Evolutionary conservation across 2,888 invertebrate species (phyloP).

Genomic region (Malachius bipustulatus): DNA sequence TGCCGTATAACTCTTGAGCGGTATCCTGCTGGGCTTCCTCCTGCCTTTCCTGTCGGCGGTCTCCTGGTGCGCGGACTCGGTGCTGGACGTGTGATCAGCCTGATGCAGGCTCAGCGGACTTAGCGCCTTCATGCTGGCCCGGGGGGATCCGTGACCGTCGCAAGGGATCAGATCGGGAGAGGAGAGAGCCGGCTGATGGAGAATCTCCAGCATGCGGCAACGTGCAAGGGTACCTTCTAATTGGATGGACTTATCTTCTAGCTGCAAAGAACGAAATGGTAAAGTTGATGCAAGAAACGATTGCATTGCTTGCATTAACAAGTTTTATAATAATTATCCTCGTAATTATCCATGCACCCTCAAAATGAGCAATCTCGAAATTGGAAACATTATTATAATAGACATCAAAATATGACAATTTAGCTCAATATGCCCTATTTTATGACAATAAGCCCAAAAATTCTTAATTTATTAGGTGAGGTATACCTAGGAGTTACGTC

Average conservation of each 20-base stretch:
- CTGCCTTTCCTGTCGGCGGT: slow-evolving; percentile 35
- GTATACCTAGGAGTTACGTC: too few relatives aligned
- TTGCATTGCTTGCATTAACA: too few relatives aligned
- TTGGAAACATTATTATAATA: too few relatives aligned
- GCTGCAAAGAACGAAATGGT: slow-evolving; percentile 38
- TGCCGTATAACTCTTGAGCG: slow-evolving; percentile 48
- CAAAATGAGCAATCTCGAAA: too few relatives aligned
- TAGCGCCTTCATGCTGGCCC: slow-evolving; percentile 48
- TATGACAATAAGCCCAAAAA: too few relatives aligned
- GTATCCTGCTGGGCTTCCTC: slow-evolving; percentile 58
- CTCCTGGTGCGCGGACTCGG: slow-evolving; percentile 50
- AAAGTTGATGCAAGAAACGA: background rate
- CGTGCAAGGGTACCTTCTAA: slow-evolving; percentile 70
- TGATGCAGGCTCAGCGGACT: slow-evolving; percentile 41
- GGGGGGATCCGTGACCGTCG: slow-evolving; percentile 36
- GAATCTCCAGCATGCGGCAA: slow-evolving; percentile 58
- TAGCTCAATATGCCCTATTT: too few relatives aligned
- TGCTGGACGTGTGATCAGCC: slow-evolving; percentile 50
- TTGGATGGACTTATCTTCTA: slow-evolving; percentile 74
- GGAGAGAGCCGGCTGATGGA: slow-evolving; percentile 27
- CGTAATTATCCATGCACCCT: too few relatives aligned
- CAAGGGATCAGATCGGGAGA: slow-evolving; percentile 37
- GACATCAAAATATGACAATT: too few relatives aligned
- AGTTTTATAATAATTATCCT: too few relatives aligned
- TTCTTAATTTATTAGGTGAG: too few relatives aligned